Evolutionary conservation across 2,113 vertebrate genomes (phyloP).

Genomic region (Grammomys surdaster): DNA sequence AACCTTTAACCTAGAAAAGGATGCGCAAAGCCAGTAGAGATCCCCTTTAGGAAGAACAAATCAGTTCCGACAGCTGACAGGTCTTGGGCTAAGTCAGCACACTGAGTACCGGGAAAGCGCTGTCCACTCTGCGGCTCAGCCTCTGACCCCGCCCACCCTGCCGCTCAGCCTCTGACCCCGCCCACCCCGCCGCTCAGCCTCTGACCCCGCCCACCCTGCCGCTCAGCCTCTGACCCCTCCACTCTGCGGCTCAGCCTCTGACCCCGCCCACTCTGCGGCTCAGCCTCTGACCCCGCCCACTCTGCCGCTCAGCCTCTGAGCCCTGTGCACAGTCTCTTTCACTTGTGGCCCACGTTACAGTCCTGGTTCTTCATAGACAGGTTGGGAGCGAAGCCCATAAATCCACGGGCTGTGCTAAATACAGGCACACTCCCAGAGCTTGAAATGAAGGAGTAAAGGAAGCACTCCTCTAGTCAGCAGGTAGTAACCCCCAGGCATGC

Average conservation of each 20-base stretch:
- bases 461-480: slow-evolving; percentile 10
- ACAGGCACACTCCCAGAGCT: not conserved
- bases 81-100: not conserved
- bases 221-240: not conserved
- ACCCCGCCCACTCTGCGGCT: not conserved
- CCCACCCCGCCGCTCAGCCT: too few relatives aligned
- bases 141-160: too few relatives aligned
- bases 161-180: not conserved
- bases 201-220: too few relatives aligned
- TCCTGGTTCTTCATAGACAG: not conserved
- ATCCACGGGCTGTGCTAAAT: not conserved
- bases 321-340: rapidly evolving
- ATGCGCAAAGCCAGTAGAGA: not conserved
- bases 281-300: not conserved
- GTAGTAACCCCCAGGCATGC: not conserved
- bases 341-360: not conserved
- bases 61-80: not conserved
- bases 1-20: not conserved
- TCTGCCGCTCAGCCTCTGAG: not conserved
- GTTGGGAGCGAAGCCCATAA: not conserved
- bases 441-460: slow-evolving; percentile 50
- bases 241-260: not conserved
- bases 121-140: too few relatives aligned
- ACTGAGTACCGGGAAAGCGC: too few relatives aligned
- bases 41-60: not conserved